Evolutionary conservation across 2,888 invertebrate genomes (phyloP).

Genomic region (Diploptera punctata): DNA sequence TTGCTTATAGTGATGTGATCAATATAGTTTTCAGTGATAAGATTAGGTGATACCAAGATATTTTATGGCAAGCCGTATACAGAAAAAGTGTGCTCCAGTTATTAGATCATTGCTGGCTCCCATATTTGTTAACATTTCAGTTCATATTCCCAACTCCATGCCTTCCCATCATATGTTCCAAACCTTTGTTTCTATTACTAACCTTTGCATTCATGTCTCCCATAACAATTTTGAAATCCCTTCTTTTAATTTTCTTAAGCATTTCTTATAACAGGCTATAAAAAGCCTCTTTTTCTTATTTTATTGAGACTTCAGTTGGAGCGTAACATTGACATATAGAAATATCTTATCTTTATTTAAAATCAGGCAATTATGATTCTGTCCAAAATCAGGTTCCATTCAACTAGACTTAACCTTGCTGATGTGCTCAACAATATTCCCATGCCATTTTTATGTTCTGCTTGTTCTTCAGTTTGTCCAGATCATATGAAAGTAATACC

Average conservation of each 20-base stretch:
- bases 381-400: neutral
- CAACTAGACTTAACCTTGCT: neutral
- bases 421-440: neutral
- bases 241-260: neutral
- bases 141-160: neutral
- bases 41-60: neutral
- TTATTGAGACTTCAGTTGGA: neutral
- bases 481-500: neutral
- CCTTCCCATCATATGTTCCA: slow-evolving; percentile 9
- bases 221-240: neutral
- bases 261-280: neutral
- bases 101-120: no score
- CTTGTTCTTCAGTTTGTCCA: neutral
- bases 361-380: no score
- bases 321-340: neutral
- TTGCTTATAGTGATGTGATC: neutral
- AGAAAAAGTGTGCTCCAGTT: neutral
- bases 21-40: neutral
- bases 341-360: neutral
- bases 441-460: neutral
- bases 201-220: neutral
- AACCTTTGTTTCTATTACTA: neutral
- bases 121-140: no score
- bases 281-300: neutral
- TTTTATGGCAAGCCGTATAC: neutral